Conservation (phyloP, 2,797 vertebrate species). For the Arnoldichthys spilopterus region DNA sequence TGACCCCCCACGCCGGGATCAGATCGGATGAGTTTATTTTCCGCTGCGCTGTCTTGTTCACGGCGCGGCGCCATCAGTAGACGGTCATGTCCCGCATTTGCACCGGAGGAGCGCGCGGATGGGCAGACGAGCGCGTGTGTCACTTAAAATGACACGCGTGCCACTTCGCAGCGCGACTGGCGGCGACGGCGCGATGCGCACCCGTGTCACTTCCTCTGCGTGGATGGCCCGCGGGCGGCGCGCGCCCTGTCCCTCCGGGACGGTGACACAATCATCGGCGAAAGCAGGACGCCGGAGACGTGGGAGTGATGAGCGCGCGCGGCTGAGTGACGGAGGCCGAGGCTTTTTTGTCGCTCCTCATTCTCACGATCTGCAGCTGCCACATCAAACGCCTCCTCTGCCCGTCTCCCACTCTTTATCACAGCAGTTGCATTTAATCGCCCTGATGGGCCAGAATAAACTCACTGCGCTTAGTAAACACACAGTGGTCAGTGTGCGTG, state of each 20-base stretch:
- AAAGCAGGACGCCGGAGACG: constrained; percentile 63
- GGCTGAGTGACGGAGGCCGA: constrained; percentile 70
- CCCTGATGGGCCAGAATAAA: constrained; percentile 45
- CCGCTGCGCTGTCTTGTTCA: constrained; percentile 73
- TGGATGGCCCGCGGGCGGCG: constrained; percentile 69
- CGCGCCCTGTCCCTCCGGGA: constrained; percentile 40
- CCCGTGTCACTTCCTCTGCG: constrained; percentile 73
- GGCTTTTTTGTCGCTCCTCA: constrained; percentile 75
- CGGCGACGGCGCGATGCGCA: constrained; percentile 76
- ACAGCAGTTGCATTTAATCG: constrained; percentile 50
- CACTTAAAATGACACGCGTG: constrained; percentile 79
- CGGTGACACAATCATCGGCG: constrained; percentile 55
- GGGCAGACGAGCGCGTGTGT: constrained; percentile 78
- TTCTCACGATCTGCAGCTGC: constrained; percentile 83
- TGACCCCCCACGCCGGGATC: constrained; percentile 70
- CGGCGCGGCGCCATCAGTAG: constrained; percentile 73
- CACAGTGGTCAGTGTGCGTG: constrained; percentile 1
- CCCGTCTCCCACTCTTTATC: constrained; percentile 58
- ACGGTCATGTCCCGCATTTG: constrained; percentile 79
- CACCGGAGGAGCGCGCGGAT: constrained; percentile 69
- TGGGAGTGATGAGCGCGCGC: constrained; percentile 66
- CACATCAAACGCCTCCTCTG: constrained; percentile 77
- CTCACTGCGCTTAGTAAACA: constrained; percentile 14
- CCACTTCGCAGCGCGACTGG: constrained; percentile 79
- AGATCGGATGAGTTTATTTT: constrained; percentile 74